Evolutionary conservation across 2,797 vertebrate genomes (phyloP).

Genomic region (Sebastes alutus): DNA sequence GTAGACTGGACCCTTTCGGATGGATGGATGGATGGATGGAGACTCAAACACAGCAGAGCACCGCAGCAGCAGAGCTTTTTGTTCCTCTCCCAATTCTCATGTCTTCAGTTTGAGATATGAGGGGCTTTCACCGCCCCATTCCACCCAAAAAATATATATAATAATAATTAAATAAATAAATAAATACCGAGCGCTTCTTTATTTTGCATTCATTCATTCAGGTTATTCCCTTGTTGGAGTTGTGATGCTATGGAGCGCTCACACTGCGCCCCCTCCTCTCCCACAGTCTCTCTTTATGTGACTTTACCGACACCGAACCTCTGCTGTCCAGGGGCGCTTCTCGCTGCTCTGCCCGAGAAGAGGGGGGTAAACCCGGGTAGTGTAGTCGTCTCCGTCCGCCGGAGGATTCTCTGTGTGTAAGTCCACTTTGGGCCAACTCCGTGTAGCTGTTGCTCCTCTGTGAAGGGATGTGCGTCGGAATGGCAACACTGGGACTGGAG

Average conservation of each 20-base stretch:
- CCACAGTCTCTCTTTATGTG: constrained; percentile 46
- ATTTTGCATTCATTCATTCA: constrained; percentile 28
- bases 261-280: constrained; percentile 40
- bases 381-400: constrained; percentile 9
- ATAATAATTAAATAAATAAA: background rate
- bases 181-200: background rate
- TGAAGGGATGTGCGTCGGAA: constrained; percentile 79
- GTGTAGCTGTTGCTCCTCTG: constrained; percentile 79
- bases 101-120: constrained; percentile 28
- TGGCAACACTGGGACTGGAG: constrained; percentile 71
- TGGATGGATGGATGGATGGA: constrained; percentile 47
- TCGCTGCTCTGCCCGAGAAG: constrained; percentile 2
- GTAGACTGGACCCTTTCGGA: constrained; percentile 64
- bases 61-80: constrained; percentile 51
- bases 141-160: background rate
- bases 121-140: constrained; percentile 47
- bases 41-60: constrained; percentile 58
- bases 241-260: constrained; percentile 21
- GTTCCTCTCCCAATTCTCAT: constrained; percentile 58
- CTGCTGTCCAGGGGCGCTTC: constrained; percentile 62
- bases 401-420: background rate
- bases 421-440: constrained; percentile 61
- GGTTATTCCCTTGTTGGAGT: constrained; percentile 35
- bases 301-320: constrained; percentile 54
- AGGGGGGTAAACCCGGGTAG: background rate